Conservation (phyloP, 2,888 invertebrate species). For the Tuta absoluta region DNA sequence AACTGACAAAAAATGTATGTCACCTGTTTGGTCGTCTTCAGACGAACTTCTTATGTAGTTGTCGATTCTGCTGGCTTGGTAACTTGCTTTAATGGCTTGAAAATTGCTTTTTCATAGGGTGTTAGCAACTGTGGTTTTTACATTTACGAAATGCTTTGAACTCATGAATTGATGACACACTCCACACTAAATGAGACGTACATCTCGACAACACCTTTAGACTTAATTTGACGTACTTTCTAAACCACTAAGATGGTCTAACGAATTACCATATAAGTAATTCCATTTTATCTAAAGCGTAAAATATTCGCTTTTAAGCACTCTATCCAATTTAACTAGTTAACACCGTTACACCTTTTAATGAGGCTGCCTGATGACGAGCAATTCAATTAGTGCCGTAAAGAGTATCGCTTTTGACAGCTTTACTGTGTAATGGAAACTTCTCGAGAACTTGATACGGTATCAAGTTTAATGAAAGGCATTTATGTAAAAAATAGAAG, state of each 20-base stretch:
- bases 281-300: background rate
- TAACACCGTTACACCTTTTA: constrained; percentile 15
- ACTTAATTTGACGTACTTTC: background rate
- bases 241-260: background rate
- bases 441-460: background rate
- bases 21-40: too few relatives aligned
- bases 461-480: background rate
- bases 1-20: too few relatives aligned
- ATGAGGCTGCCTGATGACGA: constrained; percentile 21
- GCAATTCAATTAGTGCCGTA: constrained; percentile 32
- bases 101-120: too few relatives aligned
- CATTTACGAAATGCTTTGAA: too few relatives aligned
- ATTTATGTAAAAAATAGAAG: background rate
- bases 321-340: constrained; percentile 20
- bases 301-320: constrained; percentile 14
- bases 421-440: background rate
- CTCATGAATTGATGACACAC: too few relatives aligned
- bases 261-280: background rate
- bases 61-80: too few relatives aligned
- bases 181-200: too few relatives aligned
- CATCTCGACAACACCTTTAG: too few relatives aligned
- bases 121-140: too few relatives aligned
- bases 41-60: too few relatives aligned
- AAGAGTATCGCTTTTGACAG: constrained; percentile 32
- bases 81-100: too few relatives aligned